A percentile compares a stretch with the other conserved stretches of the same genome.
phyloP scores from a whole-genome alignment of 2,113 vertebrate species.

The Pteruthius melanotis region DNA sequence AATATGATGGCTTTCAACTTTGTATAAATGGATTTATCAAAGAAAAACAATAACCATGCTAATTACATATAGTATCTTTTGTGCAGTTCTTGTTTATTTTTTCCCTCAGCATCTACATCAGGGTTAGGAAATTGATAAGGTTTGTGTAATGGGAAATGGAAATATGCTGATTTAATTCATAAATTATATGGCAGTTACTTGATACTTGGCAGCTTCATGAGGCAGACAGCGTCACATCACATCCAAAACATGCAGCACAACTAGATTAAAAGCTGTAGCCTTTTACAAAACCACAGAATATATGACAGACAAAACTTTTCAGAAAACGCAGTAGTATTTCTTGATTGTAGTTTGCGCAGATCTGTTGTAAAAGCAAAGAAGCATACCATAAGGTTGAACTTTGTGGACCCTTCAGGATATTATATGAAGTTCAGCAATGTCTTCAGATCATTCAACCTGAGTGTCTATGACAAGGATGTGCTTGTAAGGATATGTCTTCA shows the following conservation, averaged over 20 bases:
- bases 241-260: background rate
- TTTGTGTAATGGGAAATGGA: background rate
- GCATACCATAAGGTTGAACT: rapidly evolving
- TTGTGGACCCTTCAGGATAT: background rate
- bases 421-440: background rate
- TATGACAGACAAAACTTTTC: background rate
- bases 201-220: background rate
- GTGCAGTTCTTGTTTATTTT: background rate
- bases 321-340: background rate
- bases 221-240: background rate
- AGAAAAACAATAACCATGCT: background rate
- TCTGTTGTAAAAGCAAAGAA: background rate
- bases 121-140: background rate
- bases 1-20: background rate
- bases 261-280: background rate
- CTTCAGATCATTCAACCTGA: background rate
- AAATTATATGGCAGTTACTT: background rate
- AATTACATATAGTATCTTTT: background rate
- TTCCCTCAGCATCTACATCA: background rate
- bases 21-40: background rate
- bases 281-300: background rate
- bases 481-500: background rate
- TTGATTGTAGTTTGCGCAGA: background rate
- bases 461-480: rapidly evolving
- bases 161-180: background rate